phyloP scores from a whole-genome alignment of 2,797 vertebrate species.

The Zenarchopterus dispar region DNA sequence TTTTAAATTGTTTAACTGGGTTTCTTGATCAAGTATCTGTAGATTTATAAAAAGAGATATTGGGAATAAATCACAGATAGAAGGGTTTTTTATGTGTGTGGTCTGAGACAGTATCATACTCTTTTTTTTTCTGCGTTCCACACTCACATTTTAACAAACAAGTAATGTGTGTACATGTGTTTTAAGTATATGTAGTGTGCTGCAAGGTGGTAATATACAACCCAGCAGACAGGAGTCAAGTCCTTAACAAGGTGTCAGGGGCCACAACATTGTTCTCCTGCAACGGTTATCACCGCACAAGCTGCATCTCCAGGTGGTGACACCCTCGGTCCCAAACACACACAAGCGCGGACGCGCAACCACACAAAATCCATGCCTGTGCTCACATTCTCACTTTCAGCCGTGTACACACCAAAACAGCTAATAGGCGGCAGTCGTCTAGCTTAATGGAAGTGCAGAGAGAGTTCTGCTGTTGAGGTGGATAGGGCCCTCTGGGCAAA shows the following conservation, averaged over 20 bases:
- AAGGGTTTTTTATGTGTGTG: not conserved
- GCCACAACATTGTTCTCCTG: slow-evolving; percentile 69
- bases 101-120: not conserved
- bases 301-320: slow-evolving; percentile 68
- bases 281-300: slow-evolving; percentile 66
- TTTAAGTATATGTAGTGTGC: slow-evolving; percentile 33
- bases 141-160: slow-evolving; percentile 17
- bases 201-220: slow-evolving; percentile 48
- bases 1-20: too few species aligned
- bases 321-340: slow-evolving; percentile 40
- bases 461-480: slow-evolving; percentile 77
- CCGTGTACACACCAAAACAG: slow-evolving; percentile 45
- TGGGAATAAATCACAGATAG: slow-evolving; percentile 1
- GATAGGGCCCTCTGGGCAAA: slow-evolving; percentile 81
- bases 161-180: slow-evolving; percentile 5
- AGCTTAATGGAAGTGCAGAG: slow-evolving; percentile 81
- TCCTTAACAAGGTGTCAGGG: slow-evolving; percentile 82
- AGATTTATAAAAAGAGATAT: too few species aligned
- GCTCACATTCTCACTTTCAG: slow-evolving; percentile 55
- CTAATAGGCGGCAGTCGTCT: slow-evolving; percentile 76
- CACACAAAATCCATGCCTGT: slow-evolving; percentile 25
- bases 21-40: too few species aligned
- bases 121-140: not conserved
- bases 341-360: slow-evolving; percentile 25
- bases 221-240: slow-evolving; percentile 56